Evolutionary conservation across 2,888 invertebrate species (phyloP), one percentile per base, ranked within the genome.

Genomic region (Rhaphigaster nebulosa): DNA sequence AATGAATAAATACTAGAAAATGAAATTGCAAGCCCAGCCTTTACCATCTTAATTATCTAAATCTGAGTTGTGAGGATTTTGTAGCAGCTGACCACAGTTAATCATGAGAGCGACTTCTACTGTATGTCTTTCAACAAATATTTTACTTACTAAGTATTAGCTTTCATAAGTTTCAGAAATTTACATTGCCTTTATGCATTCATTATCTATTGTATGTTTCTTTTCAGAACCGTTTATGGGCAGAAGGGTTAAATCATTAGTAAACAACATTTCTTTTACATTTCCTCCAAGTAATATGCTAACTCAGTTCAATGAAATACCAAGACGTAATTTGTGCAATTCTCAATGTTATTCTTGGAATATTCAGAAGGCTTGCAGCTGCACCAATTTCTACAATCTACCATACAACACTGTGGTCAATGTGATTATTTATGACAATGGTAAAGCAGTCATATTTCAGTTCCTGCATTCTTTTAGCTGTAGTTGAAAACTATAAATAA

Each of bases 331-430:
- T 96, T 93, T 92, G 94, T 93, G 93, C 93, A 29, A 88, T 34
- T 76, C 65, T 29, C 87, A 91, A 56, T 90, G 91, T 34, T 65
- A 90, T 70, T 60, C 90, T 20, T 38, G 70, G 23, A 60, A 50
- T 23, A 65, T 90, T 5, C 13, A 70, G 38, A 87, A 88, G 70
- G 87, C 91, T 90, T 96, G 96, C 93, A 96, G 96, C 93, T 97
- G 97, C 93, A 95, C 96, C 15, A 96, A 97, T 93, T 94, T 96
- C 26, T 95, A 96, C 92, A 94, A 95, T 84, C 94, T 97, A 13
- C 95, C 95, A 0, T 93, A 96, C 41, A 95, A 95, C n/a, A 94
- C 96, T 18, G 95, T 95, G 0, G 96, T 97, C 12, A 97, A 97
- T 93, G 94, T 97, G n/a, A 94, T 97, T 52, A 94, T 65, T 65